phyloP scores from a whole-genome alignment of 2,797 vertebrate species.

The Oreochromis mossambicus region DNA sequence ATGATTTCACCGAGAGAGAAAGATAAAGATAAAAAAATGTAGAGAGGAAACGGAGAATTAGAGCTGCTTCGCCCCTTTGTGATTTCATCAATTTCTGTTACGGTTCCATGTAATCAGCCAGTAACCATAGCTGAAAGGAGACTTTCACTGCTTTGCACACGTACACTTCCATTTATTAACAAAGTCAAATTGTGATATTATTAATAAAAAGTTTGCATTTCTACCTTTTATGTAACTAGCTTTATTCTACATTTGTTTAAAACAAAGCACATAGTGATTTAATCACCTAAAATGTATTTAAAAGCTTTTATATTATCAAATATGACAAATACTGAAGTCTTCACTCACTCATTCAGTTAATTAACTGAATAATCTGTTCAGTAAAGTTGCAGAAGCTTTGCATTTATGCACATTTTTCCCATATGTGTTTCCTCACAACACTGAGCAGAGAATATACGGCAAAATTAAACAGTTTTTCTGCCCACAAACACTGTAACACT shows the following conservation, averaged over 20 bases:
- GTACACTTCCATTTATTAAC: background rate
- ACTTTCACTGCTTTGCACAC: background rate
- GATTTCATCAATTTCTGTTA: constrained; percentile 20
- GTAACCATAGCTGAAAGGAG: background rate
- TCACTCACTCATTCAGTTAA: background rate
- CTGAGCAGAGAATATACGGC: background rate
- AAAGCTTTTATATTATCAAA: background rate
- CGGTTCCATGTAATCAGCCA: background rate
- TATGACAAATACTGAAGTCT: background rate
- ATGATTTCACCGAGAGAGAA: background rate
- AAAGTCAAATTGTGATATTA: background rate
- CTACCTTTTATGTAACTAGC: background rate
- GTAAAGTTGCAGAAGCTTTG: background rate
- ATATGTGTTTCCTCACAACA: background rate
- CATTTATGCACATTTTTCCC: background rate
- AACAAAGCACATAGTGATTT: background rate
- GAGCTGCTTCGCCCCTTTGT: constrained; percentile 14
- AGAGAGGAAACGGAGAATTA: background rate
- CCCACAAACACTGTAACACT: background rate
- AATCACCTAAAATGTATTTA: background rate
- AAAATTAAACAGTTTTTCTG: background rate
- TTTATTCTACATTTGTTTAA: background rate
- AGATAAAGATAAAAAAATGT: background rate
- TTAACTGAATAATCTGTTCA: background rate
- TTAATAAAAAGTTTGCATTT: background rate